Conservation (phyloP, 1,140 invertebrate genomes). For the Conopomorpha cramerella region DNA sequence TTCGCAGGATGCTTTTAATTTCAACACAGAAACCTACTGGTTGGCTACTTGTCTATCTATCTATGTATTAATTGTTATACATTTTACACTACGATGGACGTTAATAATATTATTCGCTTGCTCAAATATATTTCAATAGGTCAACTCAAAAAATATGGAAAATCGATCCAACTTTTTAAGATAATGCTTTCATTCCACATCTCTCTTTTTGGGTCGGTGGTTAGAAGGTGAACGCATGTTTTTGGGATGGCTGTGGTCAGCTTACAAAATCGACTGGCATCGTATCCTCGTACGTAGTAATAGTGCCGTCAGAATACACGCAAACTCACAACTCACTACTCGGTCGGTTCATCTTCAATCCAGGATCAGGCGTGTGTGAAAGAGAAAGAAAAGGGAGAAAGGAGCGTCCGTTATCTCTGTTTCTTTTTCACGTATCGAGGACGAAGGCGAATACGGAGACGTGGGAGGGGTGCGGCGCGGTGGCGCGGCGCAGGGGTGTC, state of each 20-base stretch:
- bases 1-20: too few species aligned
- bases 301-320: too few species aligned
- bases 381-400: constrained; percentile 30
- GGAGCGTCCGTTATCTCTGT: constrained; percentile 21
- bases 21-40: too few species aligned
- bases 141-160: too few species aligned
- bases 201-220: background rate
- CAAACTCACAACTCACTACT: background rate
- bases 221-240: background rate
- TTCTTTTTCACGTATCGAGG: constrained; percentile 22
- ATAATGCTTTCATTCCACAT: too few species aligned
- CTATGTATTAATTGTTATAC: too few species aligned
- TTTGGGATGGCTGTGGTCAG: too few species aligned
- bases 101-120: too few species aligned
- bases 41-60: too few species aligned
- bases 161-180: too few species aligned
- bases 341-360: background rate
- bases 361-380: constrained; percentile 9
- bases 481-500: constrained; percentile 10
- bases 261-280: background rate
- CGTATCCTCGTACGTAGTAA: background rate
- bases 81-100: too few species aligned
- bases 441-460: constrained; percentile 18
- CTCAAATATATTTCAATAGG: too few species aligned
- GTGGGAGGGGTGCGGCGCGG: constrained; percentile 9